phyloP scores from a whole-genome alignment of 2,797 vertebrate species.

The Danio tinwini region DNA sequence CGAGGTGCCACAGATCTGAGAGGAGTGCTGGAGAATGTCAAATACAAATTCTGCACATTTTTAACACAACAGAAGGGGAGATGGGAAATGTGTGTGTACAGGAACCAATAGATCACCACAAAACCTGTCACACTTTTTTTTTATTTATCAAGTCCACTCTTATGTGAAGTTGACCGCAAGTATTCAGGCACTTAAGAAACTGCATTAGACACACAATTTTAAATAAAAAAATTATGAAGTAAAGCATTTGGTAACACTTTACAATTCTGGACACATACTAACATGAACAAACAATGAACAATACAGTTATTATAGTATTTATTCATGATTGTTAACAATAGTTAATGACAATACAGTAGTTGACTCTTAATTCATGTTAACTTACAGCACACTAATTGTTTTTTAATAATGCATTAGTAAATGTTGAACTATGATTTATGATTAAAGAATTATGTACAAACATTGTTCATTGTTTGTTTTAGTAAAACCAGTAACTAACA shows the following conservation, averaged over 20 bases:
- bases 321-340: too few relatives aligned
- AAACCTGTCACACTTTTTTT: neutral
- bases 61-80: slow-evolving; percentile 3
- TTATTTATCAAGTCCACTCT: neutral
- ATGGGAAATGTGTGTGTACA: slow-evolving; percentile 1
- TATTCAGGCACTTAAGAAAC: neutral
- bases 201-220: neutral
- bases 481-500: too few relatives aligned
- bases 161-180: neutral
- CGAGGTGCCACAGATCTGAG: slow-evolving; percentile 19
- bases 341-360: too few relatives aligned
- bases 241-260: neutral
- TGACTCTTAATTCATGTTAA: too few relatives aligned
- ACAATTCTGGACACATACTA: too few relatives aligned
- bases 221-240: neutral
- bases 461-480: too few relatives aligned
- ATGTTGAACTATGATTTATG: too few relatives aligned
- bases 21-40: slow-evolving; percentile 17
- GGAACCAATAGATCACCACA: neutral
- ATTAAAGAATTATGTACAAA: too few relatives aligned
- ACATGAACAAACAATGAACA: too few relatives aligned
- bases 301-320: too few relatives aligned
- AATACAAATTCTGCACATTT: slow-evolving; percentile 29
- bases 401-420: too few relatives aligned
- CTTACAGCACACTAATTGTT: too few relatives aligned